Evolutionary conservation across 1,140 invertebrate genomes (phyloP).

Genomic region (Euschistus heros): DNA sequence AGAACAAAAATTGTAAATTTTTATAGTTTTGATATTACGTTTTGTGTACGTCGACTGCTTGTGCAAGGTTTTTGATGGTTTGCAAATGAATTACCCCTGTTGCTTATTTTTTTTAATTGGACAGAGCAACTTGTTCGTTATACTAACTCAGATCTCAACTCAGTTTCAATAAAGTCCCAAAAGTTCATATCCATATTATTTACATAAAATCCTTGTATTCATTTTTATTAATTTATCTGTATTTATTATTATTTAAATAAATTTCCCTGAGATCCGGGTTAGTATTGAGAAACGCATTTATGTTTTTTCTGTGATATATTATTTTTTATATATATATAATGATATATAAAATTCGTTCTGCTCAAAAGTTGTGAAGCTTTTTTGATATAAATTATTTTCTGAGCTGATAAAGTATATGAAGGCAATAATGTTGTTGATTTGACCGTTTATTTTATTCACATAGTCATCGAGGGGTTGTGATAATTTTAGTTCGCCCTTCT

Average conservation of each 20-base stretch:
- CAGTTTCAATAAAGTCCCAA: no score
- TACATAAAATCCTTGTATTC: no score
- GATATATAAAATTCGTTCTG: not conserved
- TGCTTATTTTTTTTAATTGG: not conserved
- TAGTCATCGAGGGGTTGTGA: not conserved
- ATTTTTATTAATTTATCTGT: no score
- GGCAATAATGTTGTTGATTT: no score
- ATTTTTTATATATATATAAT: not conserved
- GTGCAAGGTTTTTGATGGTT: conserved; percentile 12
- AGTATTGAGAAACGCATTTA: not conserved
- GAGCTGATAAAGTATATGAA: no score
- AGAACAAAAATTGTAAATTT: conserved; percentile 11
- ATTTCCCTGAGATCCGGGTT: no score
- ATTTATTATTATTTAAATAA: no score
- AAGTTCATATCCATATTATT: no score
- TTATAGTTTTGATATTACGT: conserved; percentile 17
- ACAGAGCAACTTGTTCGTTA: no score
- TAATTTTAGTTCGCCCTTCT: conserved; percentile 12
- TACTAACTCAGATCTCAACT: no score
- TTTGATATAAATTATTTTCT: not conserved
- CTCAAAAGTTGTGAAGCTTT: conserved; percentile 6
- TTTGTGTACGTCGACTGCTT: conserved; percentile 13
- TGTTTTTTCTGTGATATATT: conserved; percentile 15
- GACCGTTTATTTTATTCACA: no score
- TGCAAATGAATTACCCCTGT: not conserved